Evolutionary conservation across 1,140 invertebrate species (phyloP), one percentile per base, ranked within the genome.

Genomic region (Drosophila pseudoobscura): DNA sequence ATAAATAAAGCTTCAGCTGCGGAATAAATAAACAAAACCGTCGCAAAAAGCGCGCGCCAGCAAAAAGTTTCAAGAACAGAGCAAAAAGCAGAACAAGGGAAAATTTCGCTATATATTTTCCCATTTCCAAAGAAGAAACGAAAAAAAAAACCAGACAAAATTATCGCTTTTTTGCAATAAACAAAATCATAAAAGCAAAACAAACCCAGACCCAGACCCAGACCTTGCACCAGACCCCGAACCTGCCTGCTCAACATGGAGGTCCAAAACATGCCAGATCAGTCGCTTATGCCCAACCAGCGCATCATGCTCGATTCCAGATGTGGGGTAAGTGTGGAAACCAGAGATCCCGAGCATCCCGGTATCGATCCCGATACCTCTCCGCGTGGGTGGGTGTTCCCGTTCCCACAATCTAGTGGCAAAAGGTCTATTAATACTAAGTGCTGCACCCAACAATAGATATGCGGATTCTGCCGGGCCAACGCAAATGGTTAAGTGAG

Each of bases 251-350:
- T 17, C 60, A 71, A 47, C 31, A 90, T 90, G 87, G 87, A 90
- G 66, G 71, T 90, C 22, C 72, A 90, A 70, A 90, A 90, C 35
- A 73, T 79, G 54, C 78, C 59, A 24, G 82, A 90, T 46, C 83
- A 83, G 62, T 64, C 73, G 35, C 54, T 65, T 56, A 45, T 88
- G 44, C 68, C 69, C 53, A 41, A 55, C 58, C 51, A 78, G 69
- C 61, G 70, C 39, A 65, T 63, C 43, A 87, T 87, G 71, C 76
- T 83, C 56, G 89, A 90, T 39, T 72, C 80, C 54, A 62, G 89
- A 77, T 90, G 84, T 72, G 80, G 80, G 88, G 89, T 90, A 89
- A 90, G 89, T 90, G 63, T 52, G 71, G 39, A 35, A 35, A 11
- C 53, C 22, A 43, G 20, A 22, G 41, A 44, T 20, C 55, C 2